A percentile compares a stretch with the other conserved stretches of the same genome.
phyloP scores from a whole-genome alignment of 2,797 vertebrate species.

The Tokudaia muenninki region DNA sequence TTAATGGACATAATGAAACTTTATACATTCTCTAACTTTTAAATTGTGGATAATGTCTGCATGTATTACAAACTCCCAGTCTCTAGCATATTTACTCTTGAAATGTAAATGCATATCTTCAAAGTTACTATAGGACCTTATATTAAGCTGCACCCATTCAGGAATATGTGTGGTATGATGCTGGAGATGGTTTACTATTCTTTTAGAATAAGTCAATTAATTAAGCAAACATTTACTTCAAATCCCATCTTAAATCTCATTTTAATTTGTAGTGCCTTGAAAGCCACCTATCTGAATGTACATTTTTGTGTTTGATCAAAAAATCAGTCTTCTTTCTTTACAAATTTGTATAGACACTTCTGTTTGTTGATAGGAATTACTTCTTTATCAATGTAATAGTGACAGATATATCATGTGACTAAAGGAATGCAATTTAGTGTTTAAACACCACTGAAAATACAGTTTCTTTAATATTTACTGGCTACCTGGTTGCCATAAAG shows the following conservation, averaged over 20 bases:
- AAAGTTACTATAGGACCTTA: neutral
- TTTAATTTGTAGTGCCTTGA: constrained; percentile 29
- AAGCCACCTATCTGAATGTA: neutral
- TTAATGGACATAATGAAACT: neutral
- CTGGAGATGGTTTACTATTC: constrained; percentile 25
- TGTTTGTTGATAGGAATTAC: constrained; percentile 47
- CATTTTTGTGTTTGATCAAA: constrained; percentile 27
- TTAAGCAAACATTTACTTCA: constrained; percentile 29
- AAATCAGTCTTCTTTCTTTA: constrained; percentile 34
- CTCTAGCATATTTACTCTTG: constrained; percentile 3
- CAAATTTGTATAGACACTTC: neutral
- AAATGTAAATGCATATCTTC: constrained; percentile 51
- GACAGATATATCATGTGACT: neutral
- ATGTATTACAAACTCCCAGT: constrained; percentile 24
- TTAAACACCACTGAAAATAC: constrained; percentile 48
- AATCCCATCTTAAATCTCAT: constrained; percentile 35
- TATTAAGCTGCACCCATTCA: neutral
- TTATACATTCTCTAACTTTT: constrained; percentile 37
- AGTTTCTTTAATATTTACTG: constrained; percentile 58
- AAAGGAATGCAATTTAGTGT: constrained; percentile 54
- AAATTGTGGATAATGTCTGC: constrained; percentile 39
- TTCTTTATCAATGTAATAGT: constrained; percentile 20
- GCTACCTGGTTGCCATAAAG: constrained; percentile 3
- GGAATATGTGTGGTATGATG: neutral
- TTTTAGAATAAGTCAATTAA: constrained; percentile 48